Conservation (phyloP, 2,113 vertebrate species). For the Dasyornis broadbenti region DNA sequence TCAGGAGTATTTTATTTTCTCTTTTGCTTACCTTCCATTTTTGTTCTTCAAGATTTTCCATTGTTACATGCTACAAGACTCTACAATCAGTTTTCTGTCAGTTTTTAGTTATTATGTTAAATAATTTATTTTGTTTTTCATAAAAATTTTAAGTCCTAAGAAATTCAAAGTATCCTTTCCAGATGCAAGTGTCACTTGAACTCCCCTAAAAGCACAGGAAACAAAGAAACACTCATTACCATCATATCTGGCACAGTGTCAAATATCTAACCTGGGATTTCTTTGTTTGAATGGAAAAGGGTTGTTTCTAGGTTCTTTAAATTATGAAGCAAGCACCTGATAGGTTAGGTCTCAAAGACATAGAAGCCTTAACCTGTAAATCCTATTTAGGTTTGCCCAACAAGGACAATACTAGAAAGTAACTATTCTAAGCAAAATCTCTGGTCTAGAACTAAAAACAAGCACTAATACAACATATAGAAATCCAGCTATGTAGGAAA, state of each 20-base stretch:
- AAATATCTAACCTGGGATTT: background rate
- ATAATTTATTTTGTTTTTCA: background rate
- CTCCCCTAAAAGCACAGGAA: background rate
- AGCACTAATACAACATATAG: background rate
- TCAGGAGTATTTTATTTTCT: background rate
- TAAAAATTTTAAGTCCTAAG: background rate
- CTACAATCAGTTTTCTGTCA: background rate
- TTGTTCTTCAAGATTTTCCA: background rate
- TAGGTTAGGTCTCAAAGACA: background rate
- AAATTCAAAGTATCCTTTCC: background rate
- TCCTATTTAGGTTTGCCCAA: background rate
- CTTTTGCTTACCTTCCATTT: background rate
- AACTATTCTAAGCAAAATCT: background rate
- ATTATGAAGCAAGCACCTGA: background rate
- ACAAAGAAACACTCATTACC: background rate
- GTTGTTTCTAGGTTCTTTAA: rapidly evolving
- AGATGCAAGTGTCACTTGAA: background rate
- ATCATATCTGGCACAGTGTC: background rate
- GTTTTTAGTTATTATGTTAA: background rate
- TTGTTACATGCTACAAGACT: background rate
- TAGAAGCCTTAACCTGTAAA: background rate
- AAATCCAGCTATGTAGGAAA: background rate
- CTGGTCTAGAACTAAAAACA: background rate
- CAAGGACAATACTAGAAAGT: background rate
- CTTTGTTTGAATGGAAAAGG: background rate